Conservation (phyloP, 2,888 invertebrate species). For the Nysson spinosus region DNA sequence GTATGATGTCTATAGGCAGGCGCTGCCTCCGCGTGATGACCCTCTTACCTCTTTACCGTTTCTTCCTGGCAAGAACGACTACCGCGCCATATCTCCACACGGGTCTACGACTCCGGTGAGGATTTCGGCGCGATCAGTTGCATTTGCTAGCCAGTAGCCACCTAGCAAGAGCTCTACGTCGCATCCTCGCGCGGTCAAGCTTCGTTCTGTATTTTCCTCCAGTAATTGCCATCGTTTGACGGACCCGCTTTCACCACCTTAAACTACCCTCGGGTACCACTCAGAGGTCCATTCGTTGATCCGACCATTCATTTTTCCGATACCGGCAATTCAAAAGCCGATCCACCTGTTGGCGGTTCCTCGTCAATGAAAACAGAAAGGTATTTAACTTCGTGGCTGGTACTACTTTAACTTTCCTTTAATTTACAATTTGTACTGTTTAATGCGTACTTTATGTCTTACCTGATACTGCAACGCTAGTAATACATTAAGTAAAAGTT, state of each 20-base stretch:
- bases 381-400: slow-evolving; percentile 45
- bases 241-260: neutral
- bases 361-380: slow-evolving; percentile 61
- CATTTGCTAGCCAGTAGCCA: slow-evolving; percentile 69
- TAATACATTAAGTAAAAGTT: too few species aligned
- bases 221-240: neutral
- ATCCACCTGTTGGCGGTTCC: slow-evolving; percentile 57
- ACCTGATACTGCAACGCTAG: too few species aligned
- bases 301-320: neutral
- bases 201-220: slow-evolving; percentile 7
- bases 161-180: slow-evolving; percentile 57
- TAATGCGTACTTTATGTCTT: neutral
- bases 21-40: slow-evolving; percentile 52
- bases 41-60: slow-evolving; percentile 64
- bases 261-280: neutral
- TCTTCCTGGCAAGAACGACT: slow-evolving; percentile 69
- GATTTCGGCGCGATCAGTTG: slow-evolving; percentile 69
- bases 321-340: slow-evolving; percentile 19
- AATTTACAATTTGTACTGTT: neutral
- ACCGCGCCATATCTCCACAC: slow-evolving; percentile 64
- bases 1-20: slow-evolving; percentile 31
- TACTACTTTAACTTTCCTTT: neutral
- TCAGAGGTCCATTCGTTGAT: neutral
- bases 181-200: slow-evolving; percentile 30
- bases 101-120: slow-evolving; percentile 54